Base-by-base conservation (phyloP, 1,140 invertebrate species). In the Panonychus citri region DNA sequence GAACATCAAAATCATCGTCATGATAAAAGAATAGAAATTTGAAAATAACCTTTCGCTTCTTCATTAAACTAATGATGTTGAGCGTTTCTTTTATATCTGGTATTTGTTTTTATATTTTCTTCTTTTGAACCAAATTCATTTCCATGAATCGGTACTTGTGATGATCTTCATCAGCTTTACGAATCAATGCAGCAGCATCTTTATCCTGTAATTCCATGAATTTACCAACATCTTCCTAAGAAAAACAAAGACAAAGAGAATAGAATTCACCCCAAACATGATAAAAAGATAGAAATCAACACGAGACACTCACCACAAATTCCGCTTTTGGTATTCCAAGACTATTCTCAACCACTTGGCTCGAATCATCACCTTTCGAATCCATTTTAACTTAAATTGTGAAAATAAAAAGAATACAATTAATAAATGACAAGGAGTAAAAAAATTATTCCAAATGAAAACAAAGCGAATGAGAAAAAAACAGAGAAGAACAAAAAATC, bases 101-200 rank as follows among this genome's bases (percentile, higher is more conserved):
- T 60, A 96, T 85, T 73, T 95, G 90, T 57, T 77, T 77, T 64
- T 93, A 68, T 59, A 75, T 79, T 65, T 78, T 78, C 58, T 81
- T 80, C 64, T 88, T 90, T 43, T 79, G 80, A 59, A 78, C 71
- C 59, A 95, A 74, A 68, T 88, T 91, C 62, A 78, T 81, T 71
- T 95, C 91, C 83, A 96, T 91, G 66, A 90, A 89, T 73, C 94
- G 94, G 68, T 95, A 95, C 75, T 95, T 94, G 57, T 79, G 80
- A 71, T 90, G 85, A 68, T 83, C 81, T 65, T 94, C 90, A 67
- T 95, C 88, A 37, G 95, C 71, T 61, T 74, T 77, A 64, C 80
- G 80, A 42, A 95, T 70, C 15, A 89, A 88, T 68, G 78, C 77
- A 64, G 93, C 85, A 3, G 81, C 81, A 55, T 78, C 78, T 65